phyloP scores from a whole-genome alignment of 1,140 invertebrate species.

The Drosophila seguyi region DNA sequence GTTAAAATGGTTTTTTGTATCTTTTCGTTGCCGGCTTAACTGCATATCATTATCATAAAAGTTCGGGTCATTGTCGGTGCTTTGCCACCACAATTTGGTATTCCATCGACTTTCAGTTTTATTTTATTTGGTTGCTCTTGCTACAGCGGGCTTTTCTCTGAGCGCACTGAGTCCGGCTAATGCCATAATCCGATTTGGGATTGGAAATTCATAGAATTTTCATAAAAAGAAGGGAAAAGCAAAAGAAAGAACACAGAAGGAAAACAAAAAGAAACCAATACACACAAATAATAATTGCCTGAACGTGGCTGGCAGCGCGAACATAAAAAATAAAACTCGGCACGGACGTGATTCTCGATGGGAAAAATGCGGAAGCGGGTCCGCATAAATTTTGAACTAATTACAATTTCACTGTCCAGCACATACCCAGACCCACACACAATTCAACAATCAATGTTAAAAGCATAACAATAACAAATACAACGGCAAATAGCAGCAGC shows the following conservation, averaged over 20 bases:
- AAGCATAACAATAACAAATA: slow-evolving; percentile 76
- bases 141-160: slow-evolving; percentile 3
- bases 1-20: slow-evolving; percentile 20
- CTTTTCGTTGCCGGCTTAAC: slow-evolving; percentile 25
- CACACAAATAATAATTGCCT: slow-evolving; percentile 42
- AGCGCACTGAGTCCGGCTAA: slow-evolving; percentile 36
- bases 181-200: slow-evolving; percentile 74
- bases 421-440: slow-evolving; percentile 10
- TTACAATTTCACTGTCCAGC: slow-evolving; percentile 79
- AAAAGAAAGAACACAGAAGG: slow-evolving; percentile 1
- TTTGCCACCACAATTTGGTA: slow-evolving; percentile 14
- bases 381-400: slow-evolving; percentile 79
- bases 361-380: slow-evolving; percentile 60
- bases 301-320: slow-evolving; percentile 39
- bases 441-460: slow-evolving; percentile 60
- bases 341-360: slow-evolving; percentile 64
- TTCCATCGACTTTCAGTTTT: slow-evolving; percentile 39
- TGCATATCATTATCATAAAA: slow-evolving; percentile 60
- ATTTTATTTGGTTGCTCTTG: slow-evolving; percentile 14
- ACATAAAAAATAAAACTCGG: slow-evolving; percentile 59
- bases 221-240: slow-evolving; percentile 30
- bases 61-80: slow-evolving; percentile 27
- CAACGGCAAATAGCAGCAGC: slow-evolving; percentile 41
- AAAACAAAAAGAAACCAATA: slow-evolving; percentile 21
- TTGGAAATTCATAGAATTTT: slow-evolving; percentile 77